Percentiles rank a stretch among this genome's conserved stretches.
These are phyloP conservation scores for Pseudomyrmex concolor DNA, from an alignment of 1,140 invertebrate species.

Conservation along the genomic window DNA sequence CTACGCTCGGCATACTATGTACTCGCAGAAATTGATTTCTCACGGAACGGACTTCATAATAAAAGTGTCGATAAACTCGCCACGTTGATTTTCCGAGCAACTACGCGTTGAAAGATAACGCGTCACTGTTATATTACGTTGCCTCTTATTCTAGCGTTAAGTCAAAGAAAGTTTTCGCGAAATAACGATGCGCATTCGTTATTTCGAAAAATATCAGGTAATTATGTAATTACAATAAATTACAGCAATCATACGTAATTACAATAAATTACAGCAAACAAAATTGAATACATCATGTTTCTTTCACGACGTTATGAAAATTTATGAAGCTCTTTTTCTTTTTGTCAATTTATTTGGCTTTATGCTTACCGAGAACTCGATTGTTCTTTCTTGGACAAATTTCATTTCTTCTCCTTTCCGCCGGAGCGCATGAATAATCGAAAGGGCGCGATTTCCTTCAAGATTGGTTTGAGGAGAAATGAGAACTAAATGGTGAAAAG, in stretches of 20 bases:
- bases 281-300: neutral
- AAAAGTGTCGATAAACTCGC: constrained; percentile 54
- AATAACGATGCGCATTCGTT: too few species aligned
- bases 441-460: neutral
- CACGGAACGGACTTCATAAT: constrained; percentile 35
- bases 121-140: neutral
- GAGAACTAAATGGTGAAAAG: neutral
- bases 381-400: neutral
- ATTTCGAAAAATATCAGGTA: neutral
- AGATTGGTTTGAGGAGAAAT: constrained; percentile 2
- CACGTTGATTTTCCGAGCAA: constrained; percentile 28
- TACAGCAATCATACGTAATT: too few species aligned
- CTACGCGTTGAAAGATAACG: neutral
- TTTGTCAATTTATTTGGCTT: neutral
- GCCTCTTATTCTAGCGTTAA: constrained; percentile 2
- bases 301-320: neutral
- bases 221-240: too few species aligned
- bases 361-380: neutral
- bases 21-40: constrained; percentile 39
- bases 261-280: too few species aligned
- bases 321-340: neutral
- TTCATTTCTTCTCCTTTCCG: neutral
- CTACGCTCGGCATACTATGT: constrained; percentile 27
- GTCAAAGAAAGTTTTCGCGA: neutral
- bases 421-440: constrained; percentile 15